Evolutionary conservation across 2,113 vertebrate genomes (phyloP).

Genomic region (Pygoscelis adeliae): DNA sequence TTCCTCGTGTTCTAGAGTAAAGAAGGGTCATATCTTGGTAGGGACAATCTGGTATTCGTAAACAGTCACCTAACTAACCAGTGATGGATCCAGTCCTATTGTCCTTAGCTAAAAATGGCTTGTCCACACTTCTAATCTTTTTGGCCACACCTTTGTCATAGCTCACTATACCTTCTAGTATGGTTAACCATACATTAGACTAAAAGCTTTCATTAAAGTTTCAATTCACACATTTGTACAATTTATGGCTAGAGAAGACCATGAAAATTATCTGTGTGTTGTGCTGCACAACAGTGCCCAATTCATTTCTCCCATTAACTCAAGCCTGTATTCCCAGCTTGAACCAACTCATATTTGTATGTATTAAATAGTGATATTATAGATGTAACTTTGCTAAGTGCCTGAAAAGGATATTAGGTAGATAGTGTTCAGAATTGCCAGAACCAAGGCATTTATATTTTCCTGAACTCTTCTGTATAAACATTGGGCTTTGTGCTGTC

Average conservation of each 20-base stretch:
- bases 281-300: neutral
- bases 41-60: neutral
- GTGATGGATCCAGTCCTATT: neutral
- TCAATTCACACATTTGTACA: neutral
- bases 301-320: neutral
- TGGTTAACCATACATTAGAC: neutral
- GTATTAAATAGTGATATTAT: neutral
- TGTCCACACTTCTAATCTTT: neutral
- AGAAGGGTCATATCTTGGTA: neutral
- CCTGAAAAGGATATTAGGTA: neutral
- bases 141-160: neutral
- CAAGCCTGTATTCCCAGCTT: neutral
- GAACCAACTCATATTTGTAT: neutral
- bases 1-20: neutral
- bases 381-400: neutral
- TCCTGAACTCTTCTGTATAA: neutral
- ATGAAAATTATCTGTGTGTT: neutral
- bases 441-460: neutral
- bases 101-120: neutral
- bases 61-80: neutral
- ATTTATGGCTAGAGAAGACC: neutral
- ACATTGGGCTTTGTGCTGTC: neutral
- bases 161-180: neutral
- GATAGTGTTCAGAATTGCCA: neutral
- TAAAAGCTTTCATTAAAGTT: neutral